Conservation (phyloP, 2,797 vertebrate genomes). For the Crocidura indochinensis region DNA sequence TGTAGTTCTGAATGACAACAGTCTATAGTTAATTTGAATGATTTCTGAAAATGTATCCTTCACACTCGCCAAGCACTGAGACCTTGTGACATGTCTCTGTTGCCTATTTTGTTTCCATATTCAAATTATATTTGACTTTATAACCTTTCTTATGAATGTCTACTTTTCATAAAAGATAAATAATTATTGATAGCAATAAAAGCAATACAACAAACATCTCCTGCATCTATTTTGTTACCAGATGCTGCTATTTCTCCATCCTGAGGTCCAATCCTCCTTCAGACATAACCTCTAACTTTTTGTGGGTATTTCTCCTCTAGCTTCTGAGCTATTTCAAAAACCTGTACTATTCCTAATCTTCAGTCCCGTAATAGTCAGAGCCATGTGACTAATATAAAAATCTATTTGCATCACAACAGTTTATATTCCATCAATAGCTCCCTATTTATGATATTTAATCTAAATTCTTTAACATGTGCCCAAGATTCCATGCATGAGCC, state of each 20-base stretch:
- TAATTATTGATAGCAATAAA: not conserved
- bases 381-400: not conserved
- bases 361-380: not conserved
- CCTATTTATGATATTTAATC: not conserved
- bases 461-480: not conserved
- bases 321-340: not conserved
- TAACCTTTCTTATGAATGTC: not conserved
- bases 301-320: not conserved
- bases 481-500: not conserved
- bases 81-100: not conserved
- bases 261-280: not conserved
- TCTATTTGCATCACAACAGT: not conserved
- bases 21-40: not conserved
- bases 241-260: not conserved
- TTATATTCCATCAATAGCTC: not conserved
- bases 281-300: not conserved
- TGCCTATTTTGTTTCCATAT: not conserved
- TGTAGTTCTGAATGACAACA: constrained; percentile 14
- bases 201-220: not conserved
- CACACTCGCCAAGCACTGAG: not conserved
- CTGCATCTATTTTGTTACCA: not conserved
- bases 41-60: not conserved
- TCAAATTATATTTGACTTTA: not conserved
- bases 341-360: not conserved
- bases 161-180: not conserved